Percentiles rank a stretch among this genome's conserved stretches.
phyloP scores from a whole-genome alignment of 2,113 vertebrate species.

The Xenotilapia longispinis region DNA sequence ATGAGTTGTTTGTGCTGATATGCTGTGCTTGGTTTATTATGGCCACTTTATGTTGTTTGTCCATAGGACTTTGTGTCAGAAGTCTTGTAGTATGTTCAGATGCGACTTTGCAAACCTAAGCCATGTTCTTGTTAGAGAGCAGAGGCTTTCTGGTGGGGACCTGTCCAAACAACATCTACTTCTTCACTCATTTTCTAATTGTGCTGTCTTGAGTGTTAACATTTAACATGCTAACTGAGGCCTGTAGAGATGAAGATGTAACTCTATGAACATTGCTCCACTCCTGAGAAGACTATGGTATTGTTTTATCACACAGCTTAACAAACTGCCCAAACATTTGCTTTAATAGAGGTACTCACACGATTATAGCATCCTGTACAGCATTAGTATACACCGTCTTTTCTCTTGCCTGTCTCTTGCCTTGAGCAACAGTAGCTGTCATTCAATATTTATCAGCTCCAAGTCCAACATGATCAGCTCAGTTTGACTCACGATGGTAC shows the following conservation, averaged over 20 bases:
- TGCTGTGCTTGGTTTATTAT: not conserved
- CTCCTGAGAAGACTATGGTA: not conserved
- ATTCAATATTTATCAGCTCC: not conserved
- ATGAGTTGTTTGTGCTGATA: not conserved
- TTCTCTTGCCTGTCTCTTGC: not conserved
- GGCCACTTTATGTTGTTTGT: not conserved
- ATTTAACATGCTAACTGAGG: not conserved
- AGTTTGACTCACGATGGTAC: not conserved
- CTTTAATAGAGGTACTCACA: not conserved
- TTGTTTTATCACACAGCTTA: not conserved
- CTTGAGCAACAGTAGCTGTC: not conserved
- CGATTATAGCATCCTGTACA: not conserved
- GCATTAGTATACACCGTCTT: not conserved
- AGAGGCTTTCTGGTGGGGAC: not conserved
- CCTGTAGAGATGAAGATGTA: not conserved
- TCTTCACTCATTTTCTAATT: not conserved
- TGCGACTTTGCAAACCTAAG: rapidly evolving
- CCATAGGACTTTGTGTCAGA: not conserved
- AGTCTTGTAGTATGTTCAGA: not conserved
- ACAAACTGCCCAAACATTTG: not conserved
- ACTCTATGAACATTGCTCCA: not conserved
- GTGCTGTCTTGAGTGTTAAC: not conserved
- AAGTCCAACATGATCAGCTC: not conserved
- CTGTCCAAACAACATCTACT: not conserved
- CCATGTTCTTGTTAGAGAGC: not conserved